Conservation (phyloP, 1,140 invertebrate species). For the Lucilia cuprina region DNA sequence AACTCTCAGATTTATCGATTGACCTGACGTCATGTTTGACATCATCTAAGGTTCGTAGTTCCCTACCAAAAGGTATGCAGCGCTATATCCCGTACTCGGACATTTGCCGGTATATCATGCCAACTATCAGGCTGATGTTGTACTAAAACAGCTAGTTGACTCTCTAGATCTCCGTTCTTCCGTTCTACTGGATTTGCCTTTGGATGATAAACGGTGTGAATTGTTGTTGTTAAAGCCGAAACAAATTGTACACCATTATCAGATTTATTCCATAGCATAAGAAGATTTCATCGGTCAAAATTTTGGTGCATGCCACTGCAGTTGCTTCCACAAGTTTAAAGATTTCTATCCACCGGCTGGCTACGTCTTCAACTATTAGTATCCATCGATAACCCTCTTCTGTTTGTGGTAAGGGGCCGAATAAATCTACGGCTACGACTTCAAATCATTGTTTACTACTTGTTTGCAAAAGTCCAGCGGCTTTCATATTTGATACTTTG, state of each 20-base stretch:
- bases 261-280: constrained; percentile 20
- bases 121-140: not conserved
- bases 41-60: constrained; percentile 45
- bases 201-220: constrained; percentile 58
- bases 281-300: constrained; percentile 11
- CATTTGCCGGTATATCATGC: constrained; percentile 9
- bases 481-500: constrained; percentile 44
- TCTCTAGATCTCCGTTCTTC: constrained; percentile 59
- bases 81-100: constrained; percentile 38
- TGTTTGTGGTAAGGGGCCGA: not conserved
- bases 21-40: constrained; percentile 46
- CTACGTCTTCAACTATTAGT: constrained; percentile 43
- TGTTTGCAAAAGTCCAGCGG: constrained; percentile 43
- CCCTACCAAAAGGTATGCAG: constrained; percentile 61
- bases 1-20: constrained; percentile 47
- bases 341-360: constrained; percentile 42
- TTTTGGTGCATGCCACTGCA: constrained; percentile 13
- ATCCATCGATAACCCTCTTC: constrained; percentile 41
- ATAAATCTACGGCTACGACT: constrained; percentile 39
- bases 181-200: constrained; percentile 60
- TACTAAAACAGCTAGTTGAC: constrained; percentile 51
- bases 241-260: constrained; percentile 39
- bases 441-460: constrained; percentile 43
- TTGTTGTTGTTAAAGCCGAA: constrained; percentile 51
- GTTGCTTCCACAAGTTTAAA: constrained; percentile 38